Evolutionary conservation across 2,113 vertebrate genomes (phyloP).

Genomic region (Cryptoleucopteryx plumbea): DNA sequence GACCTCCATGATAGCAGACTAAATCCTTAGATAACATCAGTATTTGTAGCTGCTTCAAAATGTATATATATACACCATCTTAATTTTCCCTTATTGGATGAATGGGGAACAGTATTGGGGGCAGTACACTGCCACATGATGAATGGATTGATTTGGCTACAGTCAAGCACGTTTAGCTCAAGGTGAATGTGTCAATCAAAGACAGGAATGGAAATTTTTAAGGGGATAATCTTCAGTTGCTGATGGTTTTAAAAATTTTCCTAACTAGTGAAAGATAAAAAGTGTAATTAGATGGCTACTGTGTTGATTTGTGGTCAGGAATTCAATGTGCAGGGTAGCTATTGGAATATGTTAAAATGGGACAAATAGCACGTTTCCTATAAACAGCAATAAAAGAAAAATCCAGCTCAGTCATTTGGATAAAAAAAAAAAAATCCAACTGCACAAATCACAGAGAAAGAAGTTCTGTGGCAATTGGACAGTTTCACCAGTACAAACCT

Average conservation of each 20-base stretch:
- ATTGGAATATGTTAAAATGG: not conserved
- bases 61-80: not conserved
- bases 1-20: not conserved
- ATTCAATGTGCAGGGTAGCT: not conserved
- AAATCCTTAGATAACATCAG: not conserved
- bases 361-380: not conserved
- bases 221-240: conserved; percentile 13
- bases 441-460: not conserved
- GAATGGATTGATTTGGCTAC: not conserved
- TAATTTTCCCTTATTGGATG: not conserved
- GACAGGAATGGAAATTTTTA: not conserved
- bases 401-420: not conserved
- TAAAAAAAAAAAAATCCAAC: not conserved
- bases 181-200: not conserved
- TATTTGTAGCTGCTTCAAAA: not conserved
- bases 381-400: not conserved
- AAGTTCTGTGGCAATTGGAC: not conserved
- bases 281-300: not conserved
- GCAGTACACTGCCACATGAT: not conserved
- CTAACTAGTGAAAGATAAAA: not conserved
- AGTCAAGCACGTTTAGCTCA: not conserved
- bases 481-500: conserved; percentile 10
- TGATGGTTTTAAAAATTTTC: conserved; percentile 27
- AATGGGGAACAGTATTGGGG: not conserved
- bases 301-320: not conserved